phyloP scores from a whole-genome alignment of 1,140 invertebrate genomes.

The Scaptomyza pallida region DNA sequence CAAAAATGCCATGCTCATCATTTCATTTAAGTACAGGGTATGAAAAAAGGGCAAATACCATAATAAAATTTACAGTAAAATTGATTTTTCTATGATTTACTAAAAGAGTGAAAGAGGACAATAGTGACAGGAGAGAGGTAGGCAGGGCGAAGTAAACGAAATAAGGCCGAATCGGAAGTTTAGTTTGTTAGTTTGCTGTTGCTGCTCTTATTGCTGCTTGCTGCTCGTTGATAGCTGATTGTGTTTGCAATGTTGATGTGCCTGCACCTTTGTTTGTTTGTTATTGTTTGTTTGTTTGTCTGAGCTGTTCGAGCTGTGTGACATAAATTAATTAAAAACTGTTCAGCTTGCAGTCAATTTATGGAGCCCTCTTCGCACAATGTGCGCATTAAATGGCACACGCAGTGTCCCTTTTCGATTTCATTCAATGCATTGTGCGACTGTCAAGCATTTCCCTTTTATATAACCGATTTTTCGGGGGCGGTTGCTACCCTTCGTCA shows the following conservation, averaged over 20 bases:
- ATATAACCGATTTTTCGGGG: not conserved
- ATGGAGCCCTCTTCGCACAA: constrained; percentile 2
- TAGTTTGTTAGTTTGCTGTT: constrained; percentile 17
- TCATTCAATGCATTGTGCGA: constrained; percentile 27
- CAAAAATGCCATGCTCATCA: not conserved
- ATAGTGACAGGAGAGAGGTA: too few species aligned
- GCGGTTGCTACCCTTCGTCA: not conserved
- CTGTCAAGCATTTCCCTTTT: constrained; percentile 31
- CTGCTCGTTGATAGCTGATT: constrained; percentile 8
- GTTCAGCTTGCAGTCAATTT: not conserved
- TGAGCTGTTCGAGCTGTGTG: constrained; percentile 20
- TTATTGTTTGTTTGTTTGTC: constrained; percentile 14
- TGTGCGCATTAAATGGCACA: constrained; percentile 41
- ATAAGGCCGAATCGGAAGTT: constrained; percentile 14
- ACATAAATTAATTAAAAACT: constrained; percentile 58
- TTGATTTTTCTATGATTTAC: constrained; percentile 49
- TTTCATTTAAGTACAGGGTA: constrained; percentile 12
- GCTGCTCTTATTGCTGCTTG: not conserved
- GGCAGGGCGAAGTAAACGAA: not conserved
- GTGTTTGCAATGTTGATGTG: constrained; percentile 27
- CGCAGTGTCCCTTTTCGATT: constrained; percentile 21
- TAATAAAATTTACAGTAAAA: constrained; percentile 37
- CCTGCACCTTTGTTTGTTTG: constrained; percentile 27
- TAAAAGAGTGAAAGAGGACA: not conserved
- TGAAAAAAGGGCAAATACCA: constrained; percentile 19